Evolutionary conservation across 1,140 invertebrate genomes (phyloP).

Genomic region (Lysiphlebus fabarum): DNA sequence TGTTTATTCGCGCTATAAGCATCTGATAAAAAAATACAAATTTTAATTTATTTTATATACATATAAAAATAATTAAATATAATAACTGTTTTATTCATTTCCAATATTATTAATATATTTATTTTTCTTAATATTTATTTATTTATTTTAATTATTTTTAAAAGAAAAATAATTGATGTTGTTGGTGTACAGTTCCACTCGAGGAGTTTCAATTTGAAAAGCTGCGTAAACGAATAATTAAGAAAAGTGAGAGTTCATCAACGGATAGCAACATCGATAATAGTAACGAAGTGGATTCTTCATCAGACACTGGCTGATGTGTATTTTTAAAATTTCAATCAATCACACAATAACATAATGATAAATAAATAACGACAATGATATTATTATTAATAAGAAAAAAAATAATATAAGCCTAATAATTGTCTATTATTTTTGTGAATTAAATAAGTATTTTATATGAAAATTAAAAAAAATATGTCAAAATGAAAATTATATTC

Average conservation of each 20-base stretch:
- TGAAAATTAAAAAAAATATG: neutral
- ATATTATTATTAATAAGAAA: slow-evolving; percentile 5
- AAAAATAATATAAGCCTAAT: slow-evolving; percentile 11
- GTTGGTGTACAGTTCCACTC: slow-evolving; percentile 50
- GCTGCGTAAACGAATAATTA: slow-evolving; percentile 48
- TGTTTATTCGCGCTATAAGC: too few relatives aligned
- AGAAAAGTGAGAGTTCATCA: slow-evolving; percentile 56
- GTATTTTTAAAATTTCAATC: neutral
- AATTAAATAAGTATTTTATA: slow-evolving; percentile 6
- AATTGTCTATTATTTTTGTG: slow-evolving; percentile 6
- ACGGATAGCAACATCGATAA: slow-evolving; percentile 56
- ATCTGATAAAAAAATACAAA: too few relatives aligned
- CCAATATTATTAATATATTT: too few relatives aligned
- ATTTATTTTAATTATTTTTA: too few relatives aligned
- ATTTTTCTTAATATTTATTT: too few relatives aligned
- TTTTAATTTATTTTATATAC: too few relatives aligned
- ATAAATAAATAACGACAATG: slow-evolving; percentile 8
- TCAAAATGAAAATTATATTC: too few relatives aligned
- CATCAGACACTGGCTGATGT: slow-evolving; percentile 53
- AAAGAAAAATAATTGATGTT: slow-evolving; percentile 12
- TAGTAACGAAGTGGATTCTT: slow-evolving; percentile 54
- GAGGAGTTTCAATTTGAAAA: slow-evolving; percentile 52
- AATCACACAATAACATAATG: neutral
- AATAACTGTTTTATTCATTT: too few relatives aligned
- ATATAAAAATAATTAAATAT: too few relatives aligned